phyloP scores from a whole-genome alignment of 2,113 vertebrate genomes.

The Motacilla tschutschensis region DNA sequence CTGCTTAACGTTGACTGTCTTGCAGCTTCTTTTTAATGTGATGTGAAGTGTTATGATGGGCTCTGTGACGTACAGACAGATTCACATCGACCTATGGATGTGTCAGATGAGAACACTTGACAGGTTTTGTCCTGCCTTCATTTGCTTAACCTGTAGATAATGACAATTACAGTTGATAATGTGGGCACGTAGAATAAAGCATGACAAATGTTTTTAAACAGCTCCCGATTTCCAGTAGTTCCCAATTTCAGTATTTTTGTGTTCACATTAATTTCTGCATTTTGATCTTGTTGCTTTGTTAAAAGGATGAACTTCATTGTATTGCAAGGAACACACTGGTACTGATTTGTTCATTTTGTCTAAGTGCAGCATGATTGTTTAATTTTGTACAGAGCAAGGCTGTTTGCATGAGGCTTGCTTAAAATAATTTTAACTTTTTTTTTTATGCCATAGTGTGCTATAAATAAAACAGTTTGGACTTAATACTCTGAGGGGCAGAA shows the following conservation, averaged over 20 bases:
- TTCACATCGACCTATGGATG: background rate
- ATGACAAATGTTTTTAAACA: background rate
- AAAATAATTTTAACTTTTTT: background rate
- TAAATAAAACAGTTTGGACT: background rate
- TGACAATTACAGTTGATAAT: background rate
- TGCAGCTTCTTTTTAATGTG: slow-evolving; percentile 2
- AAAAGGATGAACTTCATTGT: background rate
- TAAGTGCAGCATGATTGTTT: background rate
- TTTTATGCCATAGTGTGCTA: background rate
- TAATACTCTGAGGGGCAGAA: background rate
- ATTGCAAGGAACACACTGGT: background rate
- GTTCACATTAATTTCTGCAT: background rate
- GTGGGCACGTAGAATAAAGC: background rate
- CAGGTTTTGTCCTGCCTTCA: slow-evolving; percentile 30
- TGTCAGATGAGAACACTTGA: slow-evolving; percentile 36
- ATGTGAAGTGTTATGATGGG: slow-evolving; percentile 17
- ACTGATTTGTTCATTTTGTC: background rate
- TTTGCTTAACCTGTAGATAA: slow-evolving; percentile 21
- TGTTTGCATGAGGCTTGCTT: background rate
- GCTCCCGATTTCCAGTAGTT: background rate
- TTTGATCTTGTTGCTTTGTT: background rate
- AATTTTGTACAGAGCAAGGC: background rate
- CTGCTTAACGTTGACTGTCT: background rate
- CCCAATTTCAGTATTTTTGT: background rate
- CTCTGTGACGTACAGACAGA: background rate